Evolutionary conservation across 2,888 invertebrate genomes (phyloP).

Genomic region (Papilio protenor): DNA sequence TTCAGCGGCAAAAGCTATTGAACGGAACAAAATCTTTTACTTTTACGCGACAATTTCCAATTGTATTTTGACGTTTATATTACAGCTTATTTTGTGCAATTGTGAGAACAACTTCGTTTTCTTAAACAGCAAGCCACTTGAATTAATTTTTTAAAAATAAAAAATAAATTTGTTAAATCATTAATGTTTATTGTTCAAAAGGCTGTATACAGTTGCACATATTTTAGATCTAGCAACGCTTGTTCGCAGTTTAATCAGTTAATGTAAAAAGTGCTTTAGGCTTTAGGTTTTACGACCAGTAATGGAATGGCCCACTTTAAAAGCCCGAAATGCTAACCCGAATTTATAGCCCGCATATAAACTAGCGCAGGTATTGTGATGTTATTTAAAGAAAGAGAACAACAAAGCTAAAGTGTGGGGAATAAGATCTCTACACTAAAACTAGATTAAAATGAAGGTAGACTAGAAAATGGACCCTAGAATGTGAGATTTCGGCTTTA

Average conservation of each 20-base stretch:
- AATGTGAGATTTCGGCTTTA: slow-evolving; percentile 28
- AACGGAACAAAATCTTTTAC: slow-evolving; percentile 54
- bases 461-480: slow-evolving; percentile 11
- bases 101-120: slow-evolving; percentile 12
- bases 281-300: slow-evolving; percentile 68
- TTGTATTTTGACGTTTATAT: slow-evolving; percentile 37
- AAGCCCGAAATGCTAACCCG: slow-evolving; percentile 52
- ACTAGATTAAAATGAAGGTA: slow-evolving; percentile 43
- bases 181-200: background rate
- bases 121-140: background rate
- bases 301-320: slow-evolving; percentile 59
- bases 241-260: slow-evolving; percentile 74
- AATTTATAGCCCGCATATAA: slow-evolving; percentile 58
- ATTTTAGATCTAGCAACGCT: slow-evolving; percentile 35
- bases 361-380: slow-evolving; percentile 47
- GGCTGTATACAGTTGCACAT: background rate
- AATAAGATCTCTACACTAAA: slow-evolving; percentile 39
- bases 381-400: slow-evolving; percentile 41
- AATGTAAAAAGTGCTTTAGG: slow-evolving; percentile 67
- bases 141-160: too few species aligned
- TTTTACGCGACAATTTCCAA: slow-evolving; percentile 42
- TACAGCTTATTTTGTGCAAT: slow-evolving; percentile 20
- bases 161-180: too few species aligned
- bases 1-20: slow-evolving; percentile 71
- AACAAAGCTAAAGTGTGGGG: slow-evolving; percentile 24